Conservation (phyloP, 2,113 vertebrate species). For the Hippocampus comes region DNA sequence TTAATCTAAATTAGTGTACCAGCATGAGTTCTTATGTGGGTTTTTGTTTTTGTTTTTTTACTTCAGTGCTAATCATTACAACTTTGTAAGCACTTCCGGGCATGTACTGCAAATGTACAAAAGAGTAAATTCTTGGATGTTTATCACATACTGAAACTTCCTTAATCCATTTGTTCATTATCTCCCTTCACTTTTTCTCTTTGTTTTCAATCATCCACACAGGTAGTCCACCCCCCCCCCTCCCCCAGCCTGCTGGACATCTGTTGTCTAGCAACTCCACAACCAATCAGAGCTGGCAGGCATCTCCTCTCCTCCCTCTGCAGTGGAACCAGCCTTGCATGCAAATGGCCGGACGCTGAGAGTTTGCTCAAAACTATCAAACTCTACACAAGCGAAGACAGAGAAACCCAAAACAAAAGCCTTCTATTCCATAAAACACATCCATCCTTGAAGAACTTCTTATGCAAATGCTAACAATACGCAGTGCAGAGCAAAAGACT, state of each 20-base stretch:
- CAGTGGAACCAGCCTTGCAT: constrained; percentile 76
- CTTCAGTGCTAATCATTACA: background rate
- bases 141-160: constrained; percentile 3
- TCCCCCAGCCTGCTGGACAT: constrained; percentile 66
- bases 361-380: constrained; percentile 54
- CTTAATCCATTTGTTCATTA: constrained; percentile 14
- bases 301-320: constrained; percentile 71
- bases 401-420: background rate
- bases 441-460: background rate
- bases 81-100: background rate
- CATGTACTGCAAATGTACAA: background rate
- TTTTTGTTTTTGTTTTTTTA: no score
- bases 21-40: no score
- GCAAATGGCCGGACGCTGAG: constrained; percentile 63
- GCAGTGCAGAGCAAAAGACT: background rate
- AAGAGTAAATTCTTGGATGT: constrained; percentile 3
- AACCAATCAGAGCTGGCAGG: constrained; percentile 69
- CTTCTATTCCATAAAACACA: no score
- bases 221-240: constrained; percentile 66
- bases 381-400: constrained; percentile 33
- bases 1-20: no score
- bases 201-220: constrained; percentile 56
- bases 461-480: background rate
- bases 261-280: constrained; percentile 79
- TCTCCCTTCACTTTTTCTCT: constrained; percentile 34